Evolutionary conservation across 2,888 invertebrate species (phyloP), one percentile per base, ranked within the genome.

Genomic region (Graphium colonna): DNA sequence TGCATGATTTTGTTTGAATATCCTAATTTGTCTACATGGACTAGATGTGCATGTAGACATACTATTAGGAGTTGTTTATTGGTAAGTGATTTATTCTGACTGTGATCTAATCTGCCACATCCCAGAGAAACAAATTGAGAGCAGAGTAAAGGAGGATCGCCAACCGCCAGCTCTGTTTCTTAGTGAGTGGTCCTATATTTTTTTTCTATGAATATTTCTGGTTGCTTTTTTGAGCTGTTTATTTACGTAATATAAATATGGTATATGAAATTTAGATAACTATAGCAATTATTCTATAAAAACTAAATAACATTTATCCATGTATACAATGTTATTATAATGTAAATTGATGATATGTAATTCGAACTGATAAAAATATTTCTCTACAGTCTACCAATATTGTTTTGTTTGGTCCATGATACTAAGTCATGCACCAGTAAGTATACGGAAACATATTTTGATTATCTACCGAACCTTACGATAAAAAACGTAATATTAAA

Each of bases 101-200:
- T 44, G 40, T 49, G 44, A 54, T 49, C 53, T 54, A 54, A 54
- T 54, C 49, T 54, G 49, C 53, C 49, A 54, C 15, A 54, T 48
- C 48, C 53, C 49, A 54, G 53, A 54, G 43, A 54, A 54, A 39
- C 53, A 54, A 54, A 54, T 47, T 54, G 53, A 54, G 49, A 39
- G 53, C 53, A 54, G 53, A 54, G 44, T 54, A 54, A 54, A 45
- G 53, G 53, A 54, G 44, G 53, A 54, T 38, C 53, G 53, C 31
- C 53, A 54, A 45, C 53, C 43, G 53, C 44, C 53, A 44, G 53
- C 53, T 54, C 44, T 49, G 16, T 49, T 54, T 40, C 53, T 54
- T 49, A 54, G 53, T 54, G 53, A 54, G 53, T 54, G 43, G 53
- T 36, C 49, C 49, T 39, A n/a, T 36, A 18, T 18, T 38, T 48